Percentiles rank a stretch among this genome's conserved stretches.
These are phyloP conservation scores for Ptychoptera contaminata DNA, from an alignment of 2,888 invertebrate genomes.

Conservation along the genomic window DNA sequence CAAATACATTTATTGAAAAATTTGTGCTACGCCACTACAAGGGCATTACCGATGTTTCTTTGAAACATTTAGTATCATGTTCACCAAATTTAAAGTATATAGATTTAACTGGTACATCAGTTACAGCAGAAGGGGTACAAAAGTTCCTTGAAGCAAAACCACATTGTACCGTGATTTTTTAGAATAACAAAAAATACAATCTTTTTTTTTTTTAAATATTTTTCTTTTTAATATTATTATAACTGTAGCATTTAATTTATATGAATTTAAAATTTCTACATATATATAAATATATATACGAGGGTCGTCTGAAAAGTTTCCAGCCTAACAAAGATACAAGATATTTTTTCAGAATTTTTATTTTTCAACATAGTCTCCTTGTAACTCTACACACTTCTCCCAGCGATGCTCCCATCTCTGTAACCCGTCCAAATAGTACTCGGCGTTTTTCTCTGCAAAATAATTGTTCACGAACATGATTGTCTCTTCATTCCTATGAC, in stretches of 20 bases:
- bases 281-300: background rate
- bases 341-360: too few relatives aligned
- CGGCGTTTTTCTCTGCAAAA: too few relatives aligned
- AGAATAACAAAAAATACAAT: too few relatives aligned
- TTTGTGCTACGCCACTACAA: constrained; percentile 42
- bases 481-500: too few relatives aligned
- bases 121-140: constrained; percentile 43
- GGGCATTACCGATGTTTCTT: constrained; percentile 43
- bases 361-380: too few relatives aligned
- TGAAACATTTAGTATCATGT: constrained; percentile 42
- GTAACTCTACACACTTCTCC: too few relatives aligned
- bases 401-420: too few relatives aligned
- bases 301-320: background rate
- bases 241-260: background rate
- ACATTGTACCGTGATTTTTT: constrained; percentile 35
- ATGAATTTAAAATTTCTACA: background rate
- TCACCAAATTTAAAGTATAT: constrained; percentile 40
- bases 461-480: too few relatives aligned
- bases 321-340: too few relatives aligned
- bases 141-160: constrained; percentile 42
- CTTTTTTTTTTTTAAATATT: too few relatives aligned
- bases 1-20: constrained; percentile 34
- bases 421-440: too few relatives aligned
- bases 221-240: too few relatives aligned
- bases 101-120: constrained; percentile 50